These are phyloP conservation scores for Phasia obesa DNA, from an alignment of 2,888 invertebrate species.

Conservation along the genomic window DNA sequence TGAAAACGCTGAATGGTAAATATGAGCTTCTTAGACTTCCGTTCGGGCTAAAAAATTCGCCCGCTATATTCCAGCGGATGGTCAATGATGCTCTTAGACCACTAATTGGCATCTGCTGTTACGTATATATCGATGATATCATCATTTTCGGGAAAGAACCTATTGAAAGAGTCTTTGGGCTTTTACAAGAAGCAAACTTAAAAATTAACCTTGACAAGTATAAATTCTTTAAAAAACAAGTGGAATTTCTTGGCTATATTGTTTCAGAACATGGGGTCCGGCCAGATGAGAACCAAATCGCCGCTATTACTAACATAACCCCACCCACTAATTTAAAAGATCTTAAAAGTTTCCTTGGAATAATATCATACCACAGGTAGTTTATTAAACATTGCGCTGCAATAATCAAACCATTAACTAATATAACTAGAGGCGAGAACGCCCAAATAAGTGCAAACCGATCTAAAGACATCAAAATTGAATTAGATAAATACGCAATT, in stretches of 20 bases:
- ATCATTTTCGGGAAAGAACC: slow-evolving; percentile 11
- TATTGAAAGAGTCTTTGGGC: slow-evolving; percentile 19
- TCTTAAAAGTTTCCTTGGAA: slow-evolving; percentile 32
- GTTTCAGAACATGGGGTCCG: slow-evolving; percentile 3
- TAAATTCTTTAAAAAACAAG: slow-evolving; percentile 33
- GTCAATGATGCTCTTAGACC: background rate
- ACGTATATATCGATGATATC: slow-evolving; percentile 19
- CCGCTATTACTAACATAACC: background rate
- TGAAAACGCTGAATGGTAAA: background rate
- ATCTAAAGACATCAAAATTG: background rate
- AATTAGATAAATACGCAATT: background rate
- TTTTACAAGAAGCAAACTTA: slow-evolving; percentile 42
- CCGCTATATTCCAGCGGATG: slow-evolving; percentile 23
- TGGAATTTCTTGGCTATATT: slow-evolving; percentile 46
- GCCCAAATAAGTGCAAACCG: background rate
- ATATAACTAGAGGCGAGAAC: slow-evolving; percentile 11
- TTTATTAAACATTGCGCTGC: slow-evolving; percentile 52
- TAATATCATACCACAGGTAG: slow-evolving; percentile 34
- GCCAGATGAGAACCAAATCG: background rate
- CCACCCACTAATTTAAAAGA: slow-evolving; percentile 33
- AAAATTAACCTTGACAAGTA: slow-evolving; percentile 45
- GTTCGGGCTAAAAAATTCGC: background rate
- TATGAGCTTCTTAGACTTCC: slow-evolving; percentile 9
- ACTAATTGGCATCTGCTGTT: slow-evolving; percentile 15
- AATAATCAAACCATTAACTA: slow-evolving; percentile 37